Conservation (phyloP, 2,888 invertebrate genomes). For the Nezara viridula region DNA sequence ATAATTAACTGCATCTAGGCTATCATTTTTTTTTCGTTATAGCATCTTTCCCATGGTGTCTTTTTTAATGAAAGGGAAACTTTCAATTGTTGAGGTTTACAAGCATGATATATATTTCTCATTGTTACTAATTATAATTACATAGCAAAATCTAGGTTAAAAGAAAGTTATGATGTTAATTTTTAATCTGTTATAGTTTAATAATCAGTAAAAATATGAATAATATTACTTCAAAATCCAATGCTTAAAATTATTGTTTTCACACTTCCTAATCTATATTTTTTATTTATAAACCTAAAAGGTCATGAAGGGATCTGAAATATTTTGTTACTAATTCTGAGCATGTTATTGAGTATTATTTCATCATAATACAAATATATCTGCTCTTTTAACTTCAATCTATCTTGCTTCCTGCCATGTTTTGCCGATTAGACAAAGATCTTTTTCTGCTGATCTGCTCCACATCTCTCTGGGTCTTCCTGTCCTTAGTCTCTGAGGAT, state of each 20-base stretch:
- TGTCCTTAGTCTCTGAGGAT: no score
- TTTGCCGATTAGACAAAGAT: no score
- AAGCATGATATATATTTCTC: constrained; percentile 14
- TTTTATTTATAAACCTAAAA: no score
- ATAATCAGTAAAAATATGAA: neutral
- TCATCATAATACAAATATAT: no score
- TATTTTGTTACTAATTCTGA: no score
- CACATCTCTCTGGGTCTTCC: no score
- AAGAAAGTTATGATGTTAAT: constrained; percentile 3
- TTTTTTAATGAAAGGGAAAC: constrained; percentile 31
- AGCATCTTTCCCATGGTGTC: neutral
- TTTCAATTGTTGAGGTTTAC: constrained; percentile 13
- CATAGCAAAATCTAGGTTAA: neutral
- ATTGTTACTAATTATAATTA: constrained; percentile 21
- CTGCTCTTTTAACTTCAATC: no score
- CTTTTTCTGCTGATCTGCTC: no score
- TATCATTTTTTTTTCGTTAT: neutral
- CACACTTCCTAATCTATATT: neutral
- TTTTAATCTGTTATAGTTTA: neutral
- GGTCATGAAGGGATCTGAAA: no score
- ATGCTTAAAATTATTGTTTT: neutral
- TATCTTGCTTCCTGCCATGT: no score
- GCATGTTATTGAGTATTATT: no score
- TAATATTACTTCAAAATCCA: neutral
- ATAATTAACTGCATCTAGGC: neutral